These are phyloP conservation scores for Osedax fenrisi DNA, from an alignment of 2,888 invertebrate genomes.

Conservation along the genomic window DNA sequence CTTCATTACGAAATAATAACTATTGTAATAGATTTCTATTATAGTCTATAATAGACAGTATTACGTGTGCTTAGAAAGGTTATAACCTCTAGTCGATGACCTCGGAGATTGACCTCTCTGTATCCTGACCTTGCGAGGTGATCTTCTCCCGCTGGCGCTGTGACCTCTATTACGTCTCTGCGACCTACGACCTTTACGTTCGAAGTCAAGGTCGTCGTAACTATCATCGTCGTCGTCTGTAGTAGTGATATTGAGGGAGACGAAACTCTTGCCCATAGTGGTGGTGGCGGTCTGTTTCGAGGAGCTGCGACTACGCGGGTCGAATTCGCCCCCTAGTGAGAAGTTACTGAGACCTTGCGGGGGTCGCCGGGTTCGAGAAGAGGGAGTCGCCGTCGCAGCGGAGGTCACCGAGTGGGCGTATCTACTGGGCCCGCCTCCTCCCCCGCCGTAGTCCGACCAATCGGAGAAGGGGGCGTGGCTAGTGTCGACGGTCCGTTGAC, in stretches of 20 bases:
- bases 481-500: not conserved
- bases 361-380: not conserved
- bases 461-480: not conserved
- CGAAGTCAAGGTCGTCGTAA: not conserved
- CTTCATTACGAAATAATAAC: too few species aligned
- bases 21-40: too few species aligned
- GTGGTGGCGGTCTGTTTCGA: not conserved
- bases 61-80: too few species aligned
- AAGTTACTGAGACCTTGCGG: not conserved
- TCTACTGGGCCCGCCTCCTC: not conserved
- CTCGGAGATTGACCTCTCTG: not conserved
- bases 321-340: not conserved
- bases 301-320: not conserved
- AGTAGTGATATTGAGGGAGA: too few species aligned
- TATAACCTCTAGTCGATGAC: not conserved
- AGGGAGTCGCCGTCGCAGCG: not conserved
- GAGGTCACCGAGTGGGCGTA: not conserved
- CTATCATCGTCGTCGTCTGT: too few species aligned
- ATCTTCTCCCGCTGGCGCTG: too few species aligned
- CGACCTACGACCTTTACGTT: not conserved
- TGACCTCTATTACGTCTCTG: not conserved
- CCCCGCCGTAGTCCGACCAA: not conserved
- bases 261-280: not conserved
- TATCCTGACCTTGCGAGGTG: too few species aligned
- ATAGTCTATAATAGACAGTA: too few species aligned